Conservation (phyloP, 1,140 invertebrate genomes). For the Conus ventricosus region DNA sequence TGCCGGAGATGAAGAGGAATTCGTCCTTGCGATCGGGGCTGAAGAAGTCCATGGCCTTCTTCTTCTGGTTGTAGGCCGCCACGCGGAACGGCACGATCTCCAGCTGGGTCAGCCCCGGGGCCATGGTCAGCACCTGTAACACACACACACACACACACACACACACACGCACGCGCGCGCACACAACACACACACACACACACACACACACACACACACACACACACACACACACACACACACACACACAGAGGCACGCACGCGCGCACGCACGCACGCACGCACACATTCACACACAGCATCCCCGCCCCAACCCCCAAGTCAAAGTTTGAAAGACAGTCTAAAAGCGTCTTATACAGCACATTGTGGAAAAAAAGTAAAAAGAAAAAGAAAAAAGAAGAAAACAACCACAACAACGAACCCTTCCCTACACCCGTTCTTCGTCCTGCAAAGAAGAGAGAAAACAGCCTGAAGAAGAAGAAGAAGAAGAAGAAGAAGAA, state of each 20-base stretch:
- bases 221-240: slow-evolving; percentile 12
- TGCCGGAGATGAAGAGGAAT: slow-evolving; percentile 98
- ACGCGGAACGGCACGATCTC: slow-evolving; percentile 99
- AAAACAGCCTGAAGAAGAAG: too few species aligned
- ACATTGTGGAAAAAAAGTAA: too few species aligned
- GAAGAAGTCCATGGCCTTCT: slow-evolving; percentile 94
- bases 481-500: too few species aligned
- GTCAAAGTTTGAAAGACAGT: too few species aligned
- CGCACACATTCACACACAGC: background rate
- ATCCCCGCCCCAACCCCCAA: too few species aligned
- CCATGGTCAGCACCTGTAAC: slow-evolving; percentile 86
- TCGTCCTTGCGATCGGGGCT: slow-evolving; percentile 87
- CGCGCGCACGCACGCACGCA: background rate
- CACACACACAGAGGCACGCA: too few species aligned
- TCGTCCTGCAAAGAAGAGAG: too few species aligned
- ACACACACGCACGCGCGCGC: background rate
- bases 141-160: background rate
- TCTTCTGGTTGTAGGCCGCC: slow-evolving; percentile 94
- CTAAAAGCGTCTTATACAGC: too few species aligned
- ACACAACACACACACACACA: slow-evolving; percentile 19
- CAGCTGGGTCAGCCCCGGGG: slow-evolving; percentile 90
- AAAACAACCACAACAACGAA: too few species aligned
- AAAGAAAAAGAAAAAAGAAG: too few species aligned
- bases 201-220: slow-evolving; percentile 16
- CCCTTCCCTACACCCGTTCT: too few species aligned